phyloP scores from a whole-genome alignment of 2,888 invertebrate genomes.

The Cheilosia urbana region DNA sequence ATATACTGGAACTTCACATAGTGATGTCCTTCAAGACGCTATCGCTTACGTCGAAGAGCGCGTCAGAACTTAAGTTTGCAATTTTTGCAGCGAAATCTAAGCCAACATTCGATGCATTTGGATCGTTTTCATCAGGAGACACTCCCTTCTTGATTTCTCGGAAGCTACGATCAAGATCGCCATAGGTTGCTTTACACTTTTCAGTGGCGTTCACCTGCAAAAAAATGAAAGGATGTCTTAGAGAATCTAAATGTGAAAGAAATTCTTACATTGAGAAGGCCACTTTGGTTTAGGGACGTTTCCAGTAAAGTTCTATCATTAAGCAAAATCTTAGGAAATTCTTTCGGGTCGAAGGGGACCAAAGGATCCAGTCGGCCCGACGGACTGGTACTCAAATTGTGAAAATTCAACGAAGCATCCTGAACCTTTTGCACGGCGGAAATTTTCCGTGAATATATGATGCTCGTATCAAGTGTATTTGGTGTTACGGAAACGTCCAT shows the following conservation, averaged over 20 bases:
- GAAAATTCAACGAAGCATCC: slow-evolving; percentile 79
- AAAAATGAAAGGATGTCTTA: background rate
- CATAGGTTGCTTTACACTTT: background rate
- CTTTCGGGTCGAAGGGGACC: slow-evolving; percentile 72
- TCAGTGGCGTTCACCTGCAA: slow-evolving; percentile 30
- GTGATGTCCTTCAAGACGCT: slow-evolving; percentile 78
- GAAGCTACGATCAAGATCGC: slow-evolving; percentile 41
- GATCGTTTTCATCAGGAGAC: slow-evolving; percentile 32
- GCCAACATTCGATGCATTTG: slow-evolving; percentile 34
- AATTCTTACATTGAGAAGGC: slow-evolving; percentile 19
- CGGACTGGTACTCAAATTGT: slow-evolving; percentile 82
- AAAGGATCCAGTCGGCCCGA: slow-evolving; percentile 82
- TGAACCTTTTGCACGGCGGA: slow-evolving; percentile 80
- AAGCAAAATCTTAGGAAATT: slow-evolving; percentile 57
- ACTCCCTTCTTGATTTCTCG: background rate
- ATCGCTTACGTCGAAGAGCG: slow-evolving; percentile 79
- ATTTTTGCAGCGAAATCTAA: slow-evolving; percentile 15
- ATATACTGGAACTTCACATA: slow-evolving; percentile 56
- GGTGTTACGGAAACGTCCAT: slow-evolving; percentile 30
- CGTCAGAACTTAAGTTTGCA: slow-evolving; percentile 64
- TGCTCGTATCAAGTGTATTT: slow-evolving; percentile 32
- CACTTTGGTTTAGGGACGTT: background rate
- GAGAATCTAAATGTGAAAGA: background rate
- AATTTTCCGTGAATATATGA: slow-evolving; percentile 76
- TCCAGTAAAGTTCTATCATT: slow-evolving; percentile 58